Base-by-base conservation (phyloP, 2,113 vertebrate genomes). In the Taurulus bubalis region DNA sequence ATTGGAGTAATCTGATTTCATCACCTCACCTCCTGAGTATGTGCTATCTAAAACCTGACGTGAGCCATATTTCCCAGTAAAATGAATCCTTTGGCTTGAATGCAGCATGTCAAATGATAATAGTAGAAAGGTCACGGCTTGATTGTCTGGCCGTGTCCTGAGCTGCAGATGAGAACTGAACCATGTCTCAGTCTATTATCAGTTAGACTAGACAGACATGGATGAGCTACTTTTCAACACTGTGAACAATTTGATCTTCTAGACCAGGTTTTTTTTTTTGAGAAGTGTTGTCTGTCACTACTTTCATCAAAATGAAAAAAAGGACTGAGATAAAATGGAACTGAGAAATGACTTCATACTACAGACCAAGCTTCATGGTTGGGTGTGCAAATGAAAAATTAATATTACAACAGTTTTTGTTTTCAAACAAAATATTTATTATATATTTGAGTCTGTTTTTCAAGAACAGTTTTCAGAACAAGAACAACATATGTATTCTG, bases 111-210 rank as follows among this genome's bases (percentile, higher is more conserved):
- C 66, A 65, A 71, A 60, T 70, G 26, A 59, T 59, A 66, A 73
- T 67, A 34, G 20, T 36, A 26, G n/a, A 85, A 87, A 85, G 76
- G 82, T 85, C 85, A 85, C 24, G n/a, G 58, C 58, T 38, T 26
- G 51, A 77, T 75, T 80, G 63, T 63, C 34, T 77, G 24, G 20
- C 24, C n/a, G 12, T 68, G 36, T 66, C 78, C 63, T 30, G 32
- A 65, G 65, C 66, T 64, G 34, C 28, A 67, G 79, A 85, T 76
- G 77, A 76, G 40, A 82, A 79, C 12, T 34, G 10, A 73, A 79
- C 56, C 34, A 51, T 80, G 22, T 55, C 42, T 71, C 14, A 22
- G 30, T 64, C 34, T 24, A 10, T 49, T 34, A 49, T 55, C 36
- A 67, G 15, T 36, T 22, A 28, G 26, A 51, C 34, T 10, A 70